Conservation (phyloP, 2,888 invertebrate species). For the Pterostichus madidus region DNA sequence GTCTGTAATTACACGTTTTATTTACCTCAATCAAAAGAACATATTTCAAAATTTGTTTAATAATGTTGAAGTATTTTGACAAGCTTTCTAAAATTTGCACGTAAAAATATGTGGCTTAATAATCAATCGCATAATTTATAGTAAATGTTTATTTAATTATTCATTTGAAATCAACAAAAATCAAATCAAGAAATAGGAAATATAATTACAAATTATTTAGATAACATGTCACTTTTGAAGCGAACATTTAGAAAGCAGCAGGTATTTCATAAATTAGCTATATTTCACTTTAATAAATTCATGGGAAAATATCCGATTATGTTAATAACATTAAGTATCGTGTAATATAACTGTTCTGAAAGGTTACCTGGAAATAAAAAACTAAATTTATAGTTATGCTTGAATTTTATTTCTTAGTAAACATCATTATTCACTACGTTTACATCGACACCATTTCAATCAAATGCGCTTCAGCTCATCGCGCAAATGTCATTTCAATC, state of each 20-base stretch:
- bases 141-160: slow-evolving; percentile 36
- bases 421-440: slow-evolving; percentile 31
- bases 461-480: slow-evolving; percentile 12
- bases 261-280: slow-evolving; percentile 47
- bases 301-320: slow-evolving; percentile 60
- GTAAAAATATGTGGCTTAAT: slow-evolving; percentile 18
- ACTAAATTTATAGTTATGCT: slow-evolving; percentile 44
- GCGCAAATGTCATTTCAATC: neutral
- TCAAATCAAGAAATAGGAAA: slow-evolving; percentile 38
- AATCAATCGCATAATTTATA: slow-evolving; percentile 25
- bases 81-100: slow-evolving; percentile 1
- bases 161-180: slow-evolving; percentile 41
- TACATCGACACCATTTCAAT: slow-evolving; percentile 18
- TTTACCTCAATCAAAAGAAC: neutral
- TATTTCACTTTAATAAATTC: slow-evolving; percentile 60
- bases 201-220: slow-evolving; percentile 35
- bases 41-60: slow-evolving; percentile 11
- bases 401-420: slow-evolving; percentile 28
- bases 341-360: slow-evolving; percentile 58
- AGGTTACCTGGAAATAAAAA: slow-evolving; percentile 55
- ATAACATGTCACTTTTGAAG: slow-evolving; percentile 29
- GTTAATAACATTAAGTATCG: slow-evolving; percentile 56
- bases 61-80: slow-evolving; percentile 18
- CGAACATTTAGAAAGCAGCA: slow-evolving; percentile 36
- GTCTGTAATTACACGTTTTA: neutral